These are phyloP conservation scores for Boulengerochromis microlepis DNA, from an alignment of 2,113 vertebrate species.

Conservation along the genomic window DNA sequence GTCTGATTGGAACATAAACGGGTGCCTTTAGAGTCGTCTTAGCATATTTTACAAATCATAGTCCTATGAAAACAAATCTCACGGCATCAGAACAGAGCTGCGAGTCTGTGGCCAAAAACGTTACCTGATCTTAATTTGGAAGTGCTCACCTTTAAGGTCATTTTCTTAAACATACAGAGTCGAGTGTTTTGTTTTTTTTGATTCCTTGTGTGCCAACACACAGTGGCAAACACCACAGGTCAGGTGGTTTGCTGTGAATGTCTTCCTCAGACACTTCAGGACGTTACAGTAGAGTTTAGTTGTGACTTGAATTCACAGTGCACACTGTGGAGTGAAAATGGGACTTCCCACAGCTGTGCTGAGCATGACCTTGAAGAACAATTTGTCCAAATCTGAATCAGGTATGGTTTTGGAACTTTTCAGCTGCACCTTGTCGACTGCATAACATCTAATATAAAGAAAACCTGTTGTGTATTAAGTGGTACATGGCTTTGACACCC, in stretches of 20 bases:
- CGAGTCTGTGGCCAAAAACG: neutral
- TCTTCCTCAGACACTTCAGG: neutral
- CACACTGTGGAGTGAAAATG: neutral
- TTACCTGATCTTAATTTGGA: neutral
- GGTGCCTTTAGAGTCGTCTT: constrained; percentile 5
- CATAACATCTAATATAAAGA: neutral
- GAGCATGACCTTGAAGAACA: neutral
- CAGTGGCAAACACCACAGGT: neutral
- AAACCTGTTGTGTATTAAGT: neutral
- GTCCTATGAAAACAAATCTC: neutral
- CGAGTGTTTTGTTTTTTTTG: rapidly evolving
- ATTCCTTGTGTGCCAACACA: neutral
- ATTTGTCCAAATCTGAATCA: neutral
- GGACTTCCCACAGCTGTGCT: neutral
- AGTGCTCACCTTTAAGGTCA: neutral
- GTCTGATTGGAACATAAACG: neutral
- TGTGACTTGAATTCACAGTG: neutral
- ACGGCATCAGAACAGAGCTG: neutral
- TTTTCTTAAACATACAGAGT: neutral
- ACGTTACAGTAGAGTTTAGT: neutral
- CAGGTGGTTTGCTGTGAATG: neutral
- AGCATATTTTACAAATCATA: neutral
- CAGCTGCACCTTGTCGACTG: neutral
- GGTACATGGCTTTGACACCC: constrained; percentile 1
- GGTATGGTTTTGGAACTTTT: neutral